Base-by-base conservation (phyloP, 37 sponge, comb jelly and placozoan species). In the Ephydatia muelleri region DNA sequence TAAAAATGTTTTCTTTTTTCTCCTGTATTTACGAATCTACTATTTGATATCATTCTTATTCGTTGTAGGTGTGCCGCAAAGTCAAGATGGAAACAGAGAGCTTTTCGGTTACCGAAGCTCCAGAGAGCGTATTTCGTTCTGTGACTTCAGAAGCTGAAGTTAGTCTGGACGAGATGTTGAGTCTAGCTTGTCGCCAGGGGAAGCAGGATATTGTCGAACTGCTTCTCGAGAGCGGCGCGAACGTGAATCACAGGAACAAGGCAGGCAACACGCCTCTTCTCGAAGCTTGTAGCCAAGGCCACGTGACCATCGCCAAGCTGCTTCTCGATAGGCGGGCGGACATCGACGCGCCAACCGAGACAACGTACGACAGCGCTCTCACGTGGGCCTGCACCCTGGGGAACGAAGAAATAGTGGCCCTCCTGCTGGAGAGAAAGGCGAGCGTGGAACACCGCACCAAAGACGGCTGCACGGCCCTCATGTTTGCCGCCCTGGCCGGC, bases 371-470 rank as follows among this genome's bases (percentile, higher is more conserved):
- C 86, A 89, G 91, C 82, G 97, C 99, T 3, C 87, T 98, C 28
- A 98, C 99, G 26, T 98, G 99, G 99, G 99, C 99, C 43, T 98
- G 99, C 80, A 98, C 99, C 36, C 92, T 98, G 49, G 99, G 99
- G 0, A 98, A 98, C 77, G 95, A 93, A 2, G 84, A 90, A 70
- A 86, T 98, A 28, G 99, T 98, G 0, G 84, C 86, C 25, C 84
- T 98, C 26, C 88, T 98, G 47, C 82, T 98, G 71, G 89, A 92
- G 49, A 80, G 91, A 25, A 85, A 80, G n/a, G 95, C 97, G 11
- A 72, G 86, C 72, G 95, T 96, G 16, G 99, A 98, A 67, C 99
- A 98, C 81, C 89, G 97, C 29, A 98, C 99, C 6, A 95, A 95
- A 83, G 98, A 98, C 47, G 98, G 98, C 23, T 98, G 98, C 77